Conservation (phyloP, 92 coral and sea anemone species). For the Phenganax marumi region DNA sequence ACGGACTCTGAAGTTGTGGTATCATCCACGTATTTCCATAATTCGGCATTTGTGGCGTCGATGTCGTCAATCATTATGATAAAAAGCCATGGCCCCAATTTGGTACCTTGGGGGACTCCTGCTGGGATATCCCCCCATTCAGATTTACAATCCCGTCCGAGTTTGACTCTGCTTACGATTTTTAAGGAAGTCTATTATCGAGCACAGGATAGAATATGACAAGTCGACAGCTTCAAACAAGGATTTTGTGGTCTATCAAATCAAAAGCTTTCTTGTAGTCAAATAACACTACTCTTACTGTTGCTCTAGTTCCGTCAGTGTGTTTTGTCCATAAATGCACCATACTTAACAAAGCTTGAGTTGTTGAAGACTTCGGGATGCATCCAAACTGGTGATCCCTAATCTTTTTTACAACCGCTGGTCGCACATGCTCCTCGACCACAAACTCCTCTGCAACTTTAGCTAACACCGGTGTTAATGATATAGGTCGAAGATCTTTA, state of each 20-base stretch:
- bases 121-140: constrained; percentile 49
- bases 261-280: constrained; percentile 32
- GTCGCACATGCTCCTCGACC: constrained; percentile 24
- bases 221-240: constrained; percentile 11
- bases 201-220: not conserved
- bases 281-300: constrained; percentile 13
- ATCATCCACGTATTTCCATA: constrained; percentile 52
- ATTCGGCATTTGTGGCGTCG: constrained; percentile 3
- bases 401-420: constrained; percentile 19
- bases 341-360: constrained; percentile 26
- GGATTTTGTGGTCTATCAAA: constrained; percentile 25
- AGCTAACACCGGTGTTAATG: no score
- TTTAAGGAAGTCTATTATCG: constrained; percentile 37
- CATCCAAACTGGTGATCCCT: constrained; percentile 16
- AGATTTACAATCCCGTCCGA: constrained; percentile 36
- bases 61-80: constrained; percentile 40
- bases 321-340: constrained; percentile 18
- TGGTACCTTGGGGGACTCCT: constrained; percentile 52
- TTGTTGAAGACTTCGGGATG: constrained; percentile 9
- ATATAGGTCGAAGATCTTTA: no score
- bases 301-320: constrained; percentile 1
- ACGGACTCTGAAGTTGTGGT: constrained; percentile 39
- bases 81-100: constrained; percentile 50
- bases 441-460: no score
- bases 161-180: constrained; percentile 39